Base-by-base conservation (phyloP, 2,113 vertebrate species). In the Monarcha castaneiventris region DNA sequence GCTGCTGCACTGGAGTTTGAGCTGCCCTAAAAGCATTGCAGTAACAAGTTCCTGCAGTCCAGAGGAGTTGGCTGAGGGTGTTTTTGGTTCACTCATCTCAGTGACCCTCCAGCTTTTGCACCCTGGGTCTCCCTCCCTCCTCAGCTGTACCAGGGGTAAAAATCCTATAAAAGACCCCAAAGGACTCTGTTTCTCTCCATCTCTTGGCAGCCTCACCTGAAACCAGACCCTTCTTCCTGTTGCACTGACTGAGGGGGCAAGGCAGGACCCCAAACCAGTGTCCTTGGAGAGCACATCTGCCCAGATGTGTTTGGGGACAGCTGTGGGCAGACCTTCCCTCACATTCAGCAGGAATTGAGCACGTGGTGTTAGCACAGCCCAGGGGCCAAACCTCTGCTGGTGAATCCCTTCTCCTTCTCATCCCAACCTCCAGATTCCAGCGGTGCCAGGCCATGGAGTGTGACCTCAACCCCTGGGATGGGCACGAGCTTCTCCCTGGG, bases 331-430 rank as follows among this genome's bases (percentile, higher is more conserved):
- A n/a, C 25, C 49, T 73, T 68, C 22, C 7, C 27, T 67, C 48
- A 4, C 19, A 74, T 37, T 35, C 21, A 61, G 23, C 63, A 48
- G 17, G 12, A 35, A 29, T 3, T 33, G 35, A 64, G 33, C 11
- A 30, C 0, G 1, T 0, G 1, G 11, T 27, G 56, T 44, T 37
- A 71, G 33, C 19, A 18, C 51, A 56, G 46, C 44, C 58, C 29
- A n/a, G 33, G 22, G 64, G 7, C 13, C 54, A 51, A 35, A 9
- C 13, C 20, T 9, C 23, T 43, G 10, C 18, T 20, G 29, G 25
- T 1, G 6, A 26, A 5, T 1, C 4, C 29, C 64, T 69, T 39
- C 16, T 9, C 9, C 39, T 75, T 32, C 30, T 39, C 63, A n/a
- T 33, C 58, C 62, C 58, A 73, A 11, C 22, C 39, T 32, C 25